Conservation (phyloP, 1,140 invertebrate genomes). For the Bilobella aurantiaca region DNA sequence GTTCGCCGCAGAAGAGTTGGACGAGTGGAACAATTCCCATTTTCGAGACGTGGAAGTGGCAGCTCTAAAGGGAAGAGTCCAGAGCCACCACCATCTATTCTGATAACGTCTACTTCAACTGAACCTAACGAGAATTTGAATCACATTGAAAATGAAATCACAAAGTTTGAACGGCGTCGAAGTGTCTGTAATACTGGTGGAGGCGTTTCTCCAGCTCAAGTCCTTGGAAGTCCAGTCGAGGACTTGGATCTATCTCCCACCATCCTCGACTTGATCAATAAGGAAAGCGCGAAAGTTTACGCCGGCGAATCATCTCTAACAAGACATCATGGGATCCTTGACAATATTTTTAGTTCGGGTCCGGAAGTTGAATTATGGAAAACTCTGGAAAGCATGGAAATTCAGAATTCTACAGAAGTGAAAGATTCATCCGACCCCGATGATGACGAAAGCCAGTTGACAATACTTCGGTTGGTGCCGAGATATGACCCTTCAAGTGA, state of each 20-base stretch:
- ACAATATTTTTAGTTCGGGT: no score
- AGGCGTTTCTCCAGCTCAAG: background rate
- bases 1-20: conserved; percentile 13
- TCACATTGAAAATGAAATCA: conserved; percentile 26
- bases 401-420: no score
- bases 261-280: no score
- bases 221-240: no score
- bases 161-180: background rate
- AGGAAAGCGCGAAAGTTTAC: no score
- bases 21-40: conserved; percentile 13
- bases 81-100: background rate
- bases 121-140: conserved; percentile 14
- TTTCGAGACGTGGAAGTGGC: conserved; percentile 4
- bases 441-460: background rate
- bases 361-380: no score
- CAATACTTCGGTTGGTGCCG: background rate
- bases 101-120: background rate
- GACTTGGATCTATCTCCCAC: background rate
- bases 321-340: no score
- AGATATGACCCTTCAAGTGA: conserved; percentile 1
- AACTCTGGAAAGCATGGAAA: no score
- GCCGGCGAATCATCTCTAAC: no score
- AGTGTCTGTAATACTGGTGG: background rate
- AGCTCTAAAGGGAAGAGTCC: background rate
- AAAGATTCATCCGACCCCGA: background rate